These are phyloP conservation scores for Narcine bancroftii DNA, from an alignment of 2,113 vertebrate species.

Conservation along the genomic window DNA sequence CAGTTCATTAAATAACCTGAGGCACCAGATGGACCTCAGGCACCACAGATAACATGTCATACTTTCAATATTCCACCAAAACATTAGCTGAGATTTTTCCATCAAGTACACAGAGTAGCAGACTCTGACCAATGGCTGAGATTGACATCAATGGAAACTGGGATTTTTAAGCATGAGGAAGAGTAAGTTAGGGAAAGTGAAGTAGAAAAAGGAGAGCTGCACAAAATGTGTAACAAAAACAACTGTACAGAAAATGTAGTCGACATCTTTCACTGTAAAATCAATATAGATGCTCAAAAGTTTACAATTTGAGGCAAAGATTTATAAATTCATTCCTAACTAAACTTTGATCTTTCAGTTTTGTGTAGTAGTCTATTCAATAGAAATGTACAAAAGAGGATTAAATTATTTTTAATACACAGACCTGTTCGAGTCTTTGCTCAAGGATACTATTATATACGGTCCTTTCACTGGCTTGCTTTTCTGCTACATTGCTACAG, in stretches of 20 bases:
- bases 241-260: not conserved
- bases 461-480: slow-evolving; percentile 35
- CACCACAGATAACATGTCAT: not conserved
- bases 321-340: not conserved
- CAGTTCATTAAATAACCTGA: too few relatives aligned
- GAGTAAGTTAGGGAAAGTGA: not conserved
- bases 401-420: not conserved
- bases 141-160: not conserved
- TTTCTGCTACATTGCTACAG: slow-evolving; percentile 41
- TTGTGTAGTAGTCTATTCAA: not conserved
- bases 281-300: not conserved
- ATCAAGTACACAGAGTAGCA: not conserved
- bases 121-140: not conserved
- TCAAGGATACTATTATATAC: slow-evolving; percentile 55
- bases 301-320: not conserved
- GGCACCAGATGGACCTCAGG: not conserved
- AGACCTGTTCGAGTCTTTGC: slow-evolving; percentile 77
- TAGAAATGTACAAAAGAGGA: not conserved
- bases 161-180: not conserved
- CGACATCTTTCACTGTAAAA: not conserved
- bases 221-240: not conserved
- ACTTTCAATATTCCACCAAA: not conserved
- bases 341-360: not conserved
- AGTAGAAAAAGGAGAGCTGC: not conserved
- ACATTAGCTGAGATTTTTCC: not conserved